phyloP scores from a whole-genome alignment of 30 jellyfish, hydroid and myxozoan genomes.

The Hydra vulgaris region DNA sequence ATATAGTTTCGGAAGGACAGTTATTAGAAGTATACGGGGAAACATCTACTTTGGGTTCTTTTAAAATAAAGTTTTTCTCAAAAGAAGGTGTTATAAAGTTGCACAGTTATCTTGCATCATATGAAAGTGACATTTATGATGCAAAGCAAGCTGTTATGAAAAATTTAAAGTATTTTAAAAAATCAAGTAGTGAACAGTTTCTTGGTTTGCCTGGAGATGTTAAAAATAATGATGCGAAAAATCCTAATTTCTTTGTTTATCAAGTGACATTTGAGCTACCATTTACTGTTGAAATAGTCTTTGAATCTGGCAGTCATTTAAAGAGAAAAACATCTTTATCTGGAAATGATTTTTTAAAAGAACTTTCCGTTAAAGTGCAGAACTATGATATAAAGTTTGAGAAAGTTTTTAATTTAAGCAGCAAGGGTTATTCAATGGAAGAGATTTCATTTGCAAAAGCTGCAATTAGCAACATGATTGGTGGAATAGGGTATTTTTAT shows the following conservation, averaged over 20 bases:
- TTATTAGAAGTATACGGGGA: slow-evolving; percentile 47
- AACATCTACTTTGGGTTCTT: slow-evolving; percentile 46
- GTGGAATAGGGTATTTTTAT: slow-evolving; percentile 82
- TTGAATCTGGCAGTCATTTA: slow-evolving; percentile 50
- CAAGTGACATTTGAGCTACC: slow-evolving; percentile 67
- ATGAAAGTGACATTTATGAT: slow-evolving; percentile 51
- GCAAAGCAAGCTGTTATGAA: slow-evolving; percentile 49
- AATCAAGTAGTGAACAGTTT: slow-evolving; percentile 30
- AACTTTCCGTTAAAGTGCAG: slow-evolving; percentile 15
- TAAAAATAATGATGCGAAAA: slow-evolving; percentile 26
- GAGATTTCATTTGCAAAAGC: slow-evolving; percentile 74
- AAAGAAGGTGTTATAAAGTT: slow-evolving; percentile 18
- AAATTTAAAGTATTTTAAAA: slow-evolving; percentile 38
- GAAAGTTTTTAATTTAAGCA: slow-evolving; percentile 26
- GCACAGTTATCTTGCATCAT: slow-evolving; percentile 45
- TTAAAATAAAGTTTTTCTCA: slow-evolving; percentile 42
- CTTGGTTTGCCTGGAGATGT: slow-evolving; percentile 65
- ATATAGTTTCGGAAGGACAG: slow-evolving; percentile 16
- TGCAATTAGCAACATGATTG: slow-evolving; percentile 86
- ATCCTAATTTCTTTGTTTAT: slow-evolving; percentile 50
- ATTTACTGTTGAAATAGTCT: slow-evolving; percentile 56
- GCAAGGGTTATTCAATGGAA: slow-evolving; percentile 42
- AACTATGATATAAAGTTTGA: slow-evolving; percentile 57
- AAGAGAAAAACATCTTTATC: slow-evolving; percentile 22
- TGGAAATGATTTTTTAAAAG: slow-evolving; percentile 42